Conservation (phyloP, 2,113 vertebrate species). For the Gymnobelideus leadbeateri region DNA sequence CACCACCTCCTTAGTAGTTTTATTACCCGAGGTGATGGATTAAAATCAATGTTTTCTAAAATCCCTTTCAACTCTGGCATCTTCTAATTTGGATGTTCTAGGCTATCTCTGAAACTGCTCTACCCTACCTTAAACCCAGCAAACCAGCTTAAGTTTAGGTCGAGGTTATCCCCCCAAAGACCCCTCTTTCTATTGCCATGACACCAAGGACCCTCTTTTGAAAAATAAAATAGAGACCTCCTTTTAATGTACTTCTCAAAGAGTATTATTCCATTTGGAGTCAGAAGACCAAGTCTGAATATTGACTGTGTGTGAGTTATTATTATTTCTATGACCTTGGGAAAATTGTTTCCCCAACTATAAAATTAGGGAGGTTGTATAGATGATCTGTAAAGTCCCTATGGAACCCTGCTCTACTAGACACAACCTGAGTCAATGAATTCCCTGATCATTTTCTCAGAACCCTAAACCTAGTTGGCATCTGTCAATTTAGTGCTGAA, state of each 20-base stretch:
- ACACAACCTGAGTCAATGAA: not conserved
- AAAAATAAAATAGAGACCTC: not conserved
- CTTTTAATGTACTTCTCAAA: too few species aligned
- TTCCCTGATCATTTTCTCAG: not conserved
- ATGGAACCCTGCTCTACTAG: not conserved
- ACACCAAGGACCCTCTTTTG: not conserved
- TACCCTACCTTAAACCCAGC: not conserved
- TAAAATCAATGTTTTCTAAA: not conserved
- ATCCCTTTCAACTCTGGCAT: too few species aligned
- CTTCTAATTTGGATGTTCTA: not conserved
- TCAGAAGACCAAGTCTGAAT: not conserved
- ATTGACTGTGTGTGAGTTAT: not conserved
- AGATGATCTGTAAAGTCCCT: not conserved
- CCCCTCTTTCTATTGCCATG: not conserved
- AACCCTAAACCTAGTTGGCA: not conserved
- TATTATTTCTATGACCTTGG: not conserved
- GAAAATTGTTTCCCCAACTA: not conserved
- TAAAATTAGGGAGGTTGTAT: not conserved
- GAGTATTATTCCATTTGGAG: not conserved
- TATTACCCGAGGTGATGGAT: not conserved
- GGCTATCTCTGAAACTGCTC: not conserved
- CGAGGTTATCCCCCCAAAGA: not conserved
- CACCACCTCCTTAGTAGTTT: too few species aligned
- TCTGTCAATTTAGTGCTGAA: not conserved
- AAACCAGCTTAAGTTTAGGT: not conserved